Percentiles rank a stretch among this genome's conserved stretches.
Conservation (phyloP, 2,113 vertebrate genomes). For the Menura novaehollandiae region DNA sequence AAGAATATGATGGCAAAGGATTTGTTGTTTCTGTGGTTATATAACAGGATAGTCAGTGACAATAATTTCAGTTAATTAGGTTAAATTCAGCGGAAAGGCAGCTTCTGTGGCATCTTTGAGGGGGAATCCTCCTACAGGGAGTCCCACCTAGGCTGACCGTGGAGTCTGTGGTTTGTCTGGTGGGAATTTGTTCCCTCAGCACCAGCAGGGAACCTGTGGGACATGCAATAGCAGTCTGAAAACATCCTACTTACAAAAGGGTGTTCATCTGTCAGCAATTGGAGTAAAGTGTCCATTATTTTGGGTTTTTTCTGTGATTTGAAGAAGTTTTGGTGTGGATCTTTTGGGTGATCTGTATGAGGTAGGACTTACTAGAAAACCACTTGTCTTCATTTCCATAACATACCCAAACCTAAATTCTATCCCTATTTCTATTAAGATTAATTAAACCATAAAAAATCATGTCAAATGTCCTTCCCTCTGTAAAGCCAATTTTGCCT, state of each 20-base stretch:
- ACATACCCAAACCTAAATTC: not conserved
- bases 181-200: not conserved
- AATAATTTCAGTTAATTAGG: not conserved
- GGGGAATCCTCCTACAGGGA: not conserved
- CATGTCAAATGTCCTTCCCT: not conserved
- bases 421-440: not conserved
- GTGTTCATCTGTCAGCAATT: not conserved
- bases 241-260: not conserved
- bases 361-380: not conserved
- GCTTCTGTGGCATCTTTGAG: not conserved
- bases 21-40: not conserved
- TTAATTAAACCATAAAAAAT: not conserved
- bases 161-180: not conserved
- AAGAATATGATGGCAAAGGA: not conserved
- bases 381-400: not conserved
- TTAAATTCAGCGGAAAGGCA: not conserved
- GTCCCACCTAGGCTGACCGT: rapidly evolving
- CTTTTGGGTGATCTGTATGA: not conserved
- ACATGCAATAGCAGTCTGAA: not conserved
- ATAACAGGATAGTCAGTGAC: not conserved
- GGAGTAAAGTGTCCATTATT: not conserved
- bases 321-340: not conserved
- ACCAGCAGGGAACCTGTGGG: not conserved
- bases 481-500: not conserved
- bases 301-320: not conserved